phyloP scores from a whole-genome alignment of 2,888 invertebrate species.

The Drosophila kokeensis region DNA sequence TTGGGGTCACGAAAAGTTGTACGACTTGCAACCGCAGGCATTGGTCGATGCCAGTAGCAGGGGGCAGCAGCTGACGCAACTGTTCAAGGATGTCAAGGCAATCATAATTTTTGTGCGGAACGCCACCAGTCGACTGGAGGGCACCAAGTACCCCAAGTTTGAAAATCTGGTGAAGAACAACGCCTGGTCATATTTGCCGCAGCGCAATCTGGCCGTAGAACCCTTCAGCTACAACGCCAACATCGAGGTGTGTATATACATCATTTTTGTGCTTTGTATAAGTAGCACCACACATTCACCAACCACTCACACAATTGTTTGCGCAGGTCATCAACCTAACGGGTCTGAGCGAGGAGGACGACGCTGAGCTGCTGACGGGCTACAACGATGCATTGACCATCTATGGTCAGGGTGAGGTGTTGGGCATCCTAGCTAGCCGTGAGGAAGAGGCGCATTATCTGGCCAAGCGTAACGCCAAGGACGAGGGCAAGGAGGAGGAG shows the following conservation, averaged over 20 bases:
- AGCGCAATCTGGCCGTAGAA: slow-evolving; percentile 87
- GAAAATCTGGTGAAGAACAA: slow-evolving; percentile 86
- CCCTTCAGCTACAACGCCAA: slow-evolving; percentile 88
- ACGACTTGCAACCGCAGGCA: slow-evolving; percentile 86
- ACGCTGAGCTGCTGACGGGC: slow-evolving; percentile 87
- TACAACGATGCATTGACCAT: slow-evolving; percentile 87
- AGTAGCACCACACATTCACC: neutral
- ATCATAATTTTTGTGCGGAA: slow-evolving; percentile 88
- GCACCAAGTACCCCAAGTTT: slow-evolving; percentile 86
- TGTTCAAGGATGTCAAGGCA: slow-evolving; percentile 87
- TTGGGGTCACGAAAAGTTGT: slow-evolving; percentile 87
- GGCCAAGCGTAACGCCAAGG: slow-evolving; percentile 79
- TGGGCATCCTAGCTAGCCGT: slow-evolving; percentile 87
- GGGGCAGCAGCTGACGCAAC: slow-evolving; percentile 87
- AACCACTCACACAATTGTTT: neutral
- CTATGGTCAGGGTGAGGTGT: slow-evolving; percentile 87
- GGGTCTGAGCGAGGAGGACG: slow-evolving; percentile 87
- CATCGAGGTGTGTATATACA: slow-evolving; percentile 85
- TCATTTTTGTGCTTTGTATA: neutral
- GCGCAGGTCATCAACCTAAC: slow-evolving; percentile 86
- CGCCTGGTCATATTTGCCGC: slow-evolving; percentile 86
- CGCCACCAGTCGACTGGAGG: slow-evolving; percentile 86
- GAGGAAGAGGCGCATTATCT: slow-evolving; percentile 83
- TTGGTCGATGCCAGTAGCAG: slow-evolving; percentile 85
- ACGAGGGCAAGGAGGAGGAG: slow-evolving; percentile 68